Evolutionary conservation across 2,888 invertebrate genomes (phyloP).

Genomic region (Luffia ferchaultella): DNA sequence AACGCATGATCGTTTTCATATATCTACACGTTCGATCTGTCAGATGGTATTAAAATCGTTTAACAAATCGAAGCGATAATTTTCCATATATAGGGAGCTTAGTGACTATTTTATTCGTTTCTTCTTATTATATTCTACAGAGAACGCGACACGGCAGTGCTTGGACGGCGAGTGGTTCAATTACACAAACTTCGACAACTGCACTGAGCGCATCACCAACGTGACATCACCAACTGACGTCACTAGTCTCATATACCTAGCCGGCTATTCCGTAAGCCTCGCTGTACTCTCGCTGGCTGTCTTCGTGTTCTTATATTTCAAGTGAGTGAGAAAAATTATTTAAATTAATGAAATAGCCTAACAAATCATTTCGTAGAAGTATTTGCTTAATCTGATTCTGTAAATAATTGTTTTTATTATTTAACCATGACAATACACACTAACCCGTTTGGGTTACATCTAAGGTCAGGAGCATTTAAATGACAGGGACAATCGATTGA

Average conservation of each 20-base stretch:
- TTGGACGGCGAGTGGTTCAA: conserved; percentile 85
- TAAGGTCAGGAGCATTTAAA: too few species aligned
- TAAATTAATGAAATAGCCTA: not conserved
- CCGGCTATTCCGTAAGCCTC: conserved; percentile 85
- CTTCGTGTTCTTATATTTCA: conserved; percentile 88
- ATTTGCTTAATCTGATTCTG: too few species aligned
- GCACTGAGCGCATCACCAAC: conserved; percentile 68
- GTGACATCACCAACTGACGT: conserved; percentile 71
- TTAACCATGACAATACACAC: too few species aligned
- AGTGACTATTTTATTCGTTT: not conserved
- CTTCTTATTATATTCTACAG: too few species aligned
- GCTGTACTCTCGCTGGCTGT: conserved; percentile 83
- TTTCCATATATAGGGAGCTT: not conserved
- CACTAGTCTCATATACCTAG: conserved; percentile 81
- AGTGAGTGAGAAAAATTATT: conserved; percentile 69
- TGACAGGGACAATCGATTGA: too few species aligned
- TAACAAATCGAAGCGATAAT: too few species aligned
- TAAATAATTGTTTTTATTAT: too few species aligned
- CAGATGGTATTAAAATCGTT: too few species aligned
- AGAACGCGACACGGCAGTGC: conserved; percentile 86
- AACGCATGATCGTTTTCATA: too few species aligned
- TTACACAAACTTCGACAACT: conserved; percentile 78
- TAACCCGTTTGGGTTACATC: too few species aligned
- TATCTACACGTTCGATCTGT: too few species aligned
- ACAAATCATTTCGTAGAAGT: too few species aligned